Percentiles rank a stretch among this genome's conserved stretches.
Conservation (phyloP, 2,113 vertebrate species). For the Channa argus region DNA sequence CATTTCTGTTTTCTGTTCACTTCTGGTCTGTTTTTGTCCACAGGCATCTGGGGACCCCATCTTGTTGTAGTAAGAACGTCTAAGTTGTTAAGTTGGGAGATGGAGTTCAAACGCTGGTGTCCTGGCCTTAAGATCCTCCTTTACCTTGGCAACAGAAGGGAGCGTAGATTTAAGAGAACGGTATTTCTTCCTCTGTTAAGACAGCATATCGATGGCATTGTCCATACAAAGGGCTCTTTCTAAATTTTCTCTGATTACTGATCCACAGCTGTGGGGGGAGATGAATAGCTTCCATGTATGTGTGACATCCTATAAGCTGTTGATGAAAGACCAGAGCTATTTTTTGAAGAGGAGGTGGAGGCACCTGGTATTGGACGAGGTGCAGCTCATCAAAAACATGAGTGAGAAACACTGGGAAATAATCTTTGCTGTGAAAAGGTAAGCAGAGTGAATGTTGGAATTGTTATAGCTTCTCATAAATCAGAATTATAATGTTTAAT, state of each 20-base stretch:
- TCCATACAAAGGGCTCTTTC: not conserved
- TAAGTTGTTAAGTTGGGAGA: slow-evolving; percentile 92
- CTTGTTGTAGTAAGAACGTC: slow-evolving; percentile 91
- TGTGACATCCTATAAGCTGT: slow-evolving; percentile 91
- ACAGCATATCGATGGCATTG: not conserved
- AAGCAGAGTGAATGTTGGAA: not conserved
- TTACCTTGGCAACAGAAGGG: slow-evolving; percentile 88
- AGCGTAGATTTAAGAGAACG: slow-evolving; percentile 89
- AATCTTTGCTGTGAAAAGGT: slow-evolving; percentile 90
- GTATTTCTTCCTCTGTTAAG: slow-evolving; percentile 70
- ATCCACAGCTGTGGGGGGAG: slow-evolving; percentile 87
- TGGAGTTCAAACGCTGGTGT: slow-evolving; percentile 95
- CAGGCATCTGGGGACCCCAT: slow-evolving; percentile 94
- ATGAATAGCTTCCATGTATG: slow-evolving; percentile 92
- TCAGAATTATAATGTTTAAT: no score
- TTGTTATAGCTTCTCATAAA: not conserved
- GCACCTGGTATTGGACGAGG: slow-evolving; percentile 91
- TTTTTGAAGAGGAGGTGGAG: slow-evolving; percentile 90
- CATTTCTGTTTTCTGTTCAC: no score
- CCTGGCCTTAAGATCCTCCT: slow-evolving; percentile 91
- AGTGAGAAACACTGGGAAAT: slow-evolving; percentile 93
- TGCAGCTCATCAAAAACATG: slow-evolving; percentile 92
- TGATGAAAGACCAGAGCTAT: slow-evolving; percentile 89
- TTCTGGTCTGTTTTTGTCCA: not conserved
- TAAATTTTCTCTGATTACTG: not conserved